Percentiles rank a stretch among this genome's conserved stretches.
Evolutionary conservation across 2,113 vertebrate genomes (phyloP).

Genomic region (Uria aalge): DNA sequence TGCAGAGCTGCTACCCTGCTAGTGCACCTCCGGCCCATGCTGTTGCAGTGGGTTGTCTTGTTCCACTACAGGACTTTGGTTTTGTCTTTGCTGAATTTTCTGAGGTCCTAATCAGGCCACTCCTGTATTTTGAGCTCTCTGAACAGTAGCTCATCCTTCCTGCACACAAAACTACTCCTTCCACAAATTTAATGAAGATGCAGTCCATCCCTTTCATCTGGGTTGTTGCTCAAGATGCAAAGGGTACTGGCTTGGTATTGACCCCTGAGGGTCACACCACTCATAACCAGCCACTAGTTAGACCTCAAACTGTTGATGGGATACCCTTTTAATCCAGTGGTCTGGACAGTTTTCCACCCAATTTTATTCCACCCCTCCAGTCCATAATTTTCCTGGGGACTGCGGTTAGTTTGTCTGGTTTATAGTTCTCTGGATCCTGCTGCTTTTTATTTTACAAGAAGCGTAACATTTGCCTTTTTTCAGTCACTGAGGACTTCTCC

Average conservation of each 20-base stretch:
- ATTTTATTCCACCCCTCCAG: neutral
- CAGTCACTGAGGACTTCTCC: neutral
- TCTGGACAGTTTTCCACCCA: neutral
- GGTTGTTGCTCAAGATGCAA: neutral
- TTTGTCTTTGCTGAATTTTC: neutral
- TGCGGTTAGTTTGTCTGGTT: neutral
- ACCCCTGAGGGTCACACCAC: neutral
- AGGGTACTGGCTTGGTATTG: neutral
- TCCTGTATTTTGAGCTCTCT: neutral
- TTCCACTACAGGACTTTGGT: neutral
- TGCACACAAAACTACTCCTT: neutral
- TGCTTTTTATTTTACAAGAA: neutral
- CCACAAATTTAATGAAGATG: neutral
- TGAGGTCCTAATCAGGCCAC: neutral
- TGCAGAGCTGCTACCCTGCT: neutral
- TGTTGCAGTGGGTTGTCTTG: neutral
- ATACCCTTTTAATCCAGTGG: accelerated
- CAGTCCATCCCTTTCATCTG: neutral
- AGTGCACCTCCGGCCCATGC: neutral
- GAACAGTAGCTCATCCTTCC: neutral
- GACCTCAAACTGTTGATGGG: neutral
- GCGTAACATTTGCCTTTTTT: neutral
- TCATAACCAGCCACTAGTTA: neutral
- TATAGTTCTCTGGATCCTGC: neutral
- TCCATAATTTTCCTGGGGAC: neutral